Conservation (phyloP, 2,888 invertebrate species). For the Drosophila austrosaltans region DNA sequence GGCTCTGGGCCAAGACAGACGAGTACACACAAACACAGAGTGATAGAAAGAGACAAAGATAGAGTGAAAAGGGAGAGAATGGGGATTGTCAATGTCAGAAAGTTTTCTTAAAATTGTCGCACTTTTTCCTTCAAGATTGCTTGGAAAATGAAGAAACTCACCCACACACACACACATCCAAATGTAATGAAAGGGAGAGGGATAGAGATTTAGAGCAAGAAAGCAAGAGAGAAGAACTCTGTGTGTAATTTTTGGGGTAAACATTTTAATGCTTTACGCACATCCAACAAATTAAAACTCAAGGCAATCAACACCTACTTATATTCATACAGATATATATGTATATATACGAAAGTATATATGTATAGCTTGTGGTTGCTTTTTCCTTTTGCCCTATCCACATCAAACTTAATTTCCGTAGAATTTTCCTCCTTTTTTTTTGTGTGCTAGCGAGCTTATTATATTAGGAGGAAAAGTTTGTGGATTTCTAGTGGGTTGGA, state of each 20-base stretch:
- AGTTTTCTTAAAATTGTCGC: constrained; percentile 77
- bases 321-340: constrained; percentile 11
- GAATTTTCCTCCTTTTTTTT: constrained; percentile 56
- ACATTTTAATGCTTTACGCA: constrained; percentile 77
- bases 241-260: constrained; percentile 68
- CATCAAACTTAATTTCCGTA: constrained; percentile 73
- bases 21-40: neutral
- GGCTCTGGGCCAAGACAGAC: constrained; percentile 57
- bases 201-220: too few species aligned
- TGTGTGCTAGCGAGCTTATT: constrained; percentile 57
- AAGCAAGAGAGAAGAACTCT: constrained; percentile 18
- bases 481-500: constrained; percentile 19
- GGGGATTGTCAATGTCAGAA: constrained; percentile 71
- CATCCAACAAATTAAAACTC: constrained; percentile 76
- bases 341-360: neutral
- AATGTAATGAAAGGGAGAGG: too few species aligned
- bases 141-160: constrained; percentile 46
- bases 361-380: constrained; percentile 5
- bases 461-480: constrained; percentile 63
- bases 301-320: constrained; percentile 75
- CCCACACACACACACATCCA: too few species aligned
- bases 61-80: neutral
- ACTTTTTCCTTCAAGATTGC: constrained; percentile 61
- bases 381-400: constrained; percentile 19
- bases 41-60: neutral